Evolutionary conservation across 2,113 vertebrate species (phyloP).

Genomic region (Oreocharis arfaki): DNA sequence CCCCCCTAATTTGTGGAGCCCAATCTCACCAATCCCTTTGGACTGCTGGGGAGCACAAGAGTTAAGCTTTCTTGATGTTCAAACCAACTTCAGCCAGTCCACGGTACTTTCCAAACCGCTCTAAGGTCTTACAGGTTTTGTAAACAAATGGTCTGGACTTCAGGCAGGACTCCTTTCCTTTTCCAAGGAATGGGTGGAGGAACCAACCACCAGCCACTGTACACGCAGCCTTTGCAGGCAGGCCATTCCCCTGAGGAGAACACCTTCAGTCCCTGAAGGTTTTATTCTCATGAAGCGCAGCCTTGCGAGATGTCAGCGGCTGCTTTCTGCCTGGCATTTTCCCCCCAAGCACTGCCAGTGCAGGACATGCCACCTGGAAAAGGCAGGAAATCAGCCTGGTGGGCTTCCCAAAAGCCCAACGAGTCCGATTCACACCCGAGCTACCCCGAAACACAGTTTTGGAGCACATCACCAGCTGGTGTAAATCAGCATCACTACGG

Average conservation of each 20-base stretch:
- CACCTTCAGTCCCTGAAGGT: background rate
- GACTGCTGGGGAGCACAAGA: background rate
- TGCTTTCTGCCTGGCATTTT: background rate
- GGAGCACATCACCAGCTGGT: background rate
- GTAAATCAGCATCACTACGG: background rate
- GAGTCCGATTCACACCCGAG: rapidly evolving
- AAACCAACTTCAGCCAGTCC: background rate
- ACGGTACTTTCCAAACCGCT: background rate
- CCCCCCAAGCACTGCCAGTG: background rate
- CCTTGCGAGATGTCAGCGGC: background rate
- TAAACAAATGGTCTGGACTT: background rate
- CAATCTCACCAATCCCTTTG: background rate
- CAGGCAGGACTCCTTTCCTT: background rate
- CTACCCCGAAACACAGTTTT: background rate
- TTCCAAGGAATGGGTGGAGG: background rate
- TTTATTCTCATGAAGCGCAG: background rate
- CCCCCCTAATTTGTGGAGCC: too few species aligned
- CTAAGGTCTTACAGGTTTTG: background rate
- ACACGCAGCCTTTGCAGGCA: background rate
- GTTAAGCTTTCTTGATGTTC: background rate
- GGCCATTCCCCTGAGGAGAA: background rate
- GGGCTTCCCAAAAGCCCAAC: background rate
- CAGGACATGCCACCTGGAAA: background rate
- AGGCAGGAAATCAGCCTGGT: background rate
- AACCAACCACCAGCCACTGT: background rate